Percentiles rank a stretch among this genome's conserved stretches.
Evolutionary conservation across 1,140 invertebrate genomes (phyloP).

Genomic region (Anthonomus grandis): DNA sequence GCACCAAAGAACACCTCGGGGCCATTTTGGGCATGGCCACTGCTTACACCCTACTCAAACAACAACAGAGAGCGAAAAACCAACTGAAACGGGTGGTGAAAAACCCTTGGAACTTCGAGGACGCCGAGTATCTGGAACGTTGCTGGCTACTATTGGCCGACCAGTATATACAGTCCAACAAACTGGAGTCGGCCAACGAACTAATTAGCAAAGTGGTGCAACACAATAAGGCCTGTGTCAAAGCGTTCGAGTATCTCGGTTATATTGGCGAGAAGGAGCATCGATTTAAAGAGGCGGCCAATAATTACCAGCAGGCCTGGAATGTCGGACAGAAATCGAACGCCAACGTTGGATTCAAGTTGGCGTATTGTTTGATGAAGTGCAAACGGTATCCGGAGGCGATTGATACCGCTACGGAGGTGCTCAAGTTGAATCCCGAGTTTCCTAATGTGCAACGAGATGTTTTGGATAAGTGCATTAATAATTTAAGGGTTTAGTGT

Average conservation of each 20-base stretch:
- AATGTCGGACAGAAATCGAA: conserved; percentile 75
- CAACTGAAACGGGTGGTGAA: conserved; percentile 88
- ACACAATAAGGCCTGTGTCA: conserved; percentile 87
- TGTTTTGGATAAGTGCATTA: conserved; percentile 90
- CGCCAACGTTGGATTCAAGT: conserved; percentile 83
- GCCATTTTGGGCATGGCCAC: conserved; percentile 85
- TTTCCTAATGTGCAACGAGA: conserved; percentile 91
- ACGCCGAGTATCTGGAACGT: conserved; percentile 92
- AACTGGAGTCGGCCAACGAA: conserved; percentile 83
- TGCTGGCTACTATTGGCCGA: conserved; percentile 93
- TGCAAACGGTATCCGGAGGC: conserved; percentile 83
- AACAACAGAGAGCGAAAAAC: conserved; percentile 84
- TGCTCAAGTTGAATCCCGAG: conserved; percentile 78
- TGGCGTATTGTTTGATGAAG: conserved; percentile 90
- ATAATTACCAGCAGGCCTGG: conserved; percentile 85
- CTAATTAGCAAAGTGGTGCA: conserved; percentile 75
- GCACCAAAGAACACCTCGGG: conserved; percentile 74
- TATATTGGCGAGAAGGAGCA: conserved; percentile 90
- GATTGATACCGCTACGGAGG: conserved; percentile 80
- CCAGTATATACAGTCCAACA: conserved; percentile 83
- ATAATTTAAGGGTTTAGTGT: conserved; percentile 61
- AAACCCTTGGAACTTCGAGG: conserved; percentile 86
- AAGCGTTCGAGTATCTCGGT: conserved; percentile 87
- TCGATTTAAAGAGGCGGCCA: conserved; percentile 81
- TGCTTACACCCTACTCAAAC: conserved; percentile 85